Percentiles rank a stretch among this genome's conserved stretches.
Conservation (phyloP, 2,888 invertebrate species). For the Penaeus monodon region DNA sequence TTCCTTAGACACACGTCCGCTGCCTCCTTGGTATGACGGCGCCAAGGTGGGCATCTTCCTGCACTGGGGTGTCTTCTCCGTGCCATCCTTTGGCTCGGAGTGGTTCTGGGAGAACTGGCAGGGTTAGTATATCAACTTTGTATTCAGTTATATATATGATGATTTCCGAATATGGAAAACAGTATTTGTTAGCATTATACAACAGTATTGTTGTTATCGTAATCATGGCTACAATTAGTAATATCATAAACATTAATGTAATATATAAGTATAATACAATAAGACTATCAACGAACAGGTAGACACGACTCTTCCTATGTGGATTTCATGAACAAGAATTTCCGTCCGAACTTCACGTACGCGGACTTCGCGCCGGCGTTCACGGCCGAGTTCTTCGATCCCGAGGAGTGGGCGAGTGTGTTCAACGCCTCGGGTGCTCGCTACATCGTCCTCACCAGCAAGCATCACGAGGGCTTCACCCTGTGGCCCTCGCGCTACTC, state of each 20-base stretch:
- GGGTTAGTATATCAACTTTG: conserved; percentile 60
- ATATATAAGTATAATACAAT: neutral
- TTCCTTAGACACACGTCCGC: conserved; percentile 80
- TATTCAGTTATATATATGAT: no score
- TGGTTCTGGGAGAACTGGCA: conserved; percentile 94
- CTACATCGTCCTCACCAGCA: no score
- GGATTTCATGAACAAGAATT: conserved; percentile 83
- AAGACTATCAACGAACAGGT: conserved; percentile 67
- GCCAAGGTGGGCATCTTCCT: conserved; percentile 93
- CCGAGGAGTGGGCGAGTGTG: no score
- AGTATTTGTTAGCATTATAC: no score
- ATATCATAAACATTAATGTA: conserved; percentile 7
- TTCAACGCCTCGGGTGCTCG: conserved; percentile 68
- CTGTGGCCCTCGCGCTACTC: no score
- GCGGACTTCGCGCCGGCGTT: conserved; percentile 71
- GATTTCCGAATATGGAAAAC: no score
- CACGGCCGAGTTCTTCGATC: no score
- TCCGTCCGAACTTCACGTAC: conserved; percentile 86
- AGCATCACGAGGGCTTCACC: no score
- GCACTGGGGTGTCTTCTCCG: conserved; percentile 94
- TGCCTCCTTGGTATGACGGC: conserved; percentile 90
- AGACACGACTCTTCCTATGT: no score
- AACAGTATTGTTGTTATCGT: no score
- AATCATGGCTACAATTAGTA: no score
- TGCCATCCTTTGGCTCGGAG: conserved; percentile 87